Base-by-base conservation (phyloP, 2,113 vertebrate genomes). In the Elachura formosa region DNA sequence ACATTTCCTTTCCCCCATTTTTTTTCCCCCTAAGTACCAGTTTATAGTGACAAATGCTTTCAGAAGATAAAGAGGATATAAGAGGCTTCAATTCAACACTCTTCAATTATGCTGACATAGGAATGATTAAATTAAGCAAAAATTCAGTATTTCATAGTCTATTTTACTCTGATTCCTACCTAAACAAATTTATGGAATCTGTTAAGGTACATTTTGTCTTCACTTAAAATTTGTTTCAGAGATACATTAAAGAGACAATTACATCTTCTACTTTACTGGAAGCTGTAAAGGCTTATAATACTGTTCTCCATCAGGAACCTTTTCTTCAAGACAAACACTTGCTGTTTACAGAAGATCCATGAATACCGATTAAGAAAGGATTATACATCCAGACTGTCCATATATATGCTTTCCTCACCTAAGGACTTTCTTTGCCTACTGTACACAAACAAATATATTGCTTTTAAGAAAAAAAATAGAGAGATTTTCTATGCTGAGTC, bases 91-190 rank as follows among this genome's bases (percentile, higher is more conserved):
- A 69, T 51, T 48, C 62, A 94, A 87, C 49, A 14, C 43, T 59
- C 55, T 62, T 96, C 69, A 79, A 59, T 88, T 89, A 81, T 54
- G 43, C 9, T 73, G 94, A 87, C 58, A 89, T 12, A n/a, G 24
- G 82, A 80, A 89, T 66, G 10, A 96, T 89, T 93, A 87, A 92
- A 75, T 78, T 56, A 90, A 91, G 63, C 34, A 88, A 80, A 92
- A 96, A 91, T n/a, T 49, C 69, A 14, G 62, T 67, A 86, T 87
- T 91, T 96, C 90, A 81, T 56, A 85, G 59, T 92, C 84, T 90
- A 45, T 73, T 86, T 89, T 52, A 83, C 34, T 88, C 89, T 56
- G 78, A 49, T 72, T 84, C 84, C 64, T 87, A 64, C 63, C 89
- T 91, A 93, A 95, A 88, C 36, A 81, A 93, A 90, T 83, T 76